Conservation (phyloP, 2,797 vertebrate species). For the Hafferia zeledoni region DNA sequence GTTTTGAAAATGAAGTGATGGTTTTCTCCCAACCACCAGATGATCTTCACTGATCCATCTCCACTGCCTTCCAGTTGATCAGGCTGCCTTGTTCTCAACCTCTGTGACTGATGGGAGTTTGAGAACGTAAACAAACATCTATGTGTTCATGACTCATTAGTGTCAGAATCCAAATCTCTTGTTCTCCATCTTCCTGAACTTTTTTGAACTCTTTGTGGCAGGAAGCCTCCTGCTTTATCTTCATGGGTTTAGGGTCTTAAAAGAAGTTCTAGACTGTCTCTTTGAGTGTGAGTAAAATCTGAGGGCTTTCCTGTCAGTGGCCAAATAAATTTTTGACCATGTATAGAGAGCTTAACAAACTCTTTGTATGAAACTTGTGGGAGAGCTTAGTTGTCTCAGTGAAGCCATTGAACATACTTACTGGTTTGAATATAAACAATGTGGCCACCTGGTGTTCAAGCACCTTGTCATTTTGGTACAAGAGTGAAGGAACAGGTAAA, state of each 20-base stretch:
- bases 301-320: not conserved
- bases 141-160: not conserved
- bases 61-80: not conserved
- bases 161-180: not conserved
- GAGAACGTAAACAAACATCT: not conserved
- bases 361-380: not conserved
- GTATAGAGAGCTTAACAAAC: not conserved
- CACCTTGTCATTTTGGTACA: not conserved
- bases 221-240: not conserved
- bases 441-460: constrained; percentile 34
- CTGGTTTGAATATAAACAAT: not conserved
- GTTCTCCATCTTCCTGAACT: not conserved
- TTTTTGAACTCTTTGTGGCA: not conserved
- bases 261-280: not conserved
- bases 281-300: not conserved
- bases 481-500: not conserved
- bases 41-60: not conserved
- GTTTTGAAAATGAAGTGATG: not conserved
- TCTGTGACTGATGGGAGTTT: not conserved
- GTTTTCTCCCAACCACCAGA: not conserved
- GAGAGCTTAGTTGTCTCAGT: not conserved
- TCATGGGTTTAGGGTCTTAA: not conserved
- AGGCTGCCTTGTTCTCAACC: not conserved
- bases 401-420: not conserved
- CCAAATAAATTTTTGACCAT: not conserved